A percentile compares a stretch with the other conserved stretches of the same genome.
These are phyloP conservation scores for Discoglossus pictus DNA, from an alignment of 2,797 vertebrate species.

Conservation along the genomic window DNA sequence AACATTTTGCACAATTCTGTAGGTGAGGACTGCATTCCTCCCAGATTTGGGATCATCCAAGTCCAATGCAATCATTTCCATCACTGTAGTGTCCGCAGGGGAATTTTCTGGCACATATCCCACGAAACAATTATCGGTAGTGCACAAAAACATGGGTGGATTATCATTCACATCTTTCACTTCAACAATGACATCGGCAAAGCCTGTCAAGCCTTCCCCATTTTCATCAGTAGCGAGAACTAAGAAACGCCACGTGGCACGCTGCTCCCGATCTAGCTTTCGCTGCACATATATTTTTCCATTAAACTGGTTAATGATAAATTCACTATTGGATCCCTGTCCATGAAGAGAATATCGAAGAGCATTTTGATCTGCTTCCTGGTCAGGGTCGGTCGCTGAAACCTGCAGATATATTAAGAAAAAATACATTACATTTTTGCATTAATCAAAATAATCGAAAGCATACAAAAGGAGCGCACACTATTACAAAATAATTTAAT, in stretches of 20 bases:
- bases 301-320: conserved; percentile 77
- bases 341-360: conserved; percentile 84
- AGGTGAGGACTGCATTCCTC: conserved; percentile 78
- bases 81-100: conserved; percentile 79
- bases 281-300: conserved; percentile 77
- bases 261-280: conserved; percentile 80
- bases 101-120: conserved; percentile 82
- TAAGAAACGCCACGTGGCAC: conserved; percentile 78
- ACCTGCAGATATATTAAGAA: conserved; percentile 68
- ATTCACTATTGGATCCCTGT: conserved; percentile 80
- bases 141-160: conserved; percentile 79
- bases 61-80: conserved; percentile 86
- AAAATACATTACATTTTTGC: no score
- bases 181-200: conserved; percentile 84
- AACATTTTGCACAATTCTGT: conserved; percentile 83
- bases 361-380: conserved; percentile 79
- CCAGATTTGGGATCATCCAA: conserved; percentile 81
- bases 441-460: no score
- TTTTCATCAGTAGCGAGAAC: conserved; percentile 85
- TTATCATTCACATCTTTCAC: conserved; percentile 86
- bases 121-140: conserved; percentile 73
- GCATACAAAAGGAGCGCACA: no score
- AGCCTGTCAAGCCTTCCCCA: conserved; percentile 83
- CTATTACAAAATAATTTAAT: no score
- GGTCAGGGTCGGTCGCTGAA: conserved; percentile 83